Conservation (phyloP, 1,140 invertebrate genomes). For the Megathymus violae region DNA sequence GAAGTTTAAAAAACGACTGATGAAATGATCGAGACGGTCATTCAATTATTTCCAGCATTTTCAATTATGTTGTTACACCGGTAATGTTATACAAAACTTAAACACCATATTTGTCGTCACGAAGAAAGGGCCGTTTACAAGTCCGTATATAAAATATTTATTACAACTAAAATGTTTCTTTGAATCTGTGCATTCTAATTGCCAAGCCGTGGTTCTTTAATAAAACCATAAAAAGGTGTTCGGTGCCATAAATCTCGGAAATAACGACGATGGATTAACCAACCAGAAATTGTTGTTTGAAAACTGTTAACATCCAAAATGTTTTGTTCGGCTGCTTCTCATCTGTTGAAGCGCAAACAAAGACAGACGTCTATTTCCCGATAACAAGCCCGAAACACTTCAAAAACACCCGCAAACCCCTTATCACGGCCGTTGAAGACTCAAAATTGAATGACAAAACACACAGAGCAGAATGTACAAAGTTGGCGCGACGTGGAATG, state of each 20-base stretch:
- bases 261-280: constrained; percentile 63
- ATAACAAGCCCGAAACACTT: constrained; percentile 21
- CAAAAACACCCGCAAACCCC: constrained; percentile 31
- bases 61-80: too few species aligned
- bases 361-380: constrained; percentile 50
- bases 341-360: constrained; percentile 65
- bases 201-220: not conserved
- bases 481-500: constrained; percentile 34
- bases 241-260: constrained; percentile 43
- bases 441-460: constrained; percentile 40
- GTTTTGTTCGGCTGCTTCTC: constrained; percentile 66
- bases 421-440: constrained; percentile 41
- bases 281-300: constrained; percentile 59
- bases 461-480: too few species aligned
- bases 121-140: too few species aligned
- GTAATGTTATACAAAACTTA: too few species aligned
- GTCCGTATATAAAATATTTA: too few species aligned
- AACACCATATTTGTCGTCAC: too few species aligned
- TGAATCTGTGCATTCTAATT: constrained; percentile 11
- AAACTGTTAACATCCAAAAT: constrained; percentile 55
- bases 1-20: too few species aligned
- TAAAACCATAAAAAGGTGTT: constrained; percentile 44
- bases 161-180: not conserved
- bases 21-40: too few species aligned
- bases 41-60: too few species aligned